Percentiles rank a stretch among this genome's conserved stretches.
These are phyloP conservation scores for Ceratitis capitata DNA, from an alignment of 1,140 invertebrate genomes.

Conservation along the genomic window DNA sequence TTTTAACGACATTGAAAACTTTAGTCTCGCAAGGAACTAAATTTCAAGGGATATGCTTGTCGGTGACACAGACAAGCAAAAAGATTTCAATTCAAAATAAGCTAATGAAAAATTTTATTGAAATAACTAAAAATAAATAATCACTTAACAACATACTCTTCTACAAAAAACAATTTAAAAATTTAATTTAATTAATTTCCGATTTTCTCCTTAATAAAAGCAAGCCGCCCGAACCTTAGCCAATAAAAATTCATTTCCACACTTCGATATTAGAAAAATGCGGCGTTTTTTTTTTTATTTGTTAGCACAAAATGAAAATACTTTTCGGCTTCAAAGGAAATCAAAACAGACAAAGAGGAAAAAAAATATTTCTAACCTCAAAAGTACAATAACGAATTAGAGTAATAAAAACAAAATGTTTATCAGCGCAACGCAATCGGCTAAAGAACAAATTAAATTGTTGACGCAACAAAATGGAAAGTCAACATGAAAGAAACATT, in stretches of 20 bases:
- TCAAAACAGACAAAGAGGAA: background rate
- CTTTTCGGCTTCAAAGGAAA: background rate
- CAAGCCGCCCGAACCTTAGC: background rate
- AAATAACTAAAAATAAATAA: too few species aligned
- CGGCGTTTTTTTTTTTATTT: background rate
- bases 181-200: background rate
- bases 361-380: background rate
- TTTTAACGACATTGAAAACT: too few species aligned
- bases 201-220: background rate
- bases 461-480: constrained; percentile 21
- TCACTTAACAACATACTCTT: too few species aligned
- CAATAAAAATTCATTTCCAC: background rate
- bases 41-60: too few species aligned
- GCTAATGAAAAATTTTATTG: too few species aligned
- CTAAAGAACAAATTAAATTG: constrained; percentile 26
- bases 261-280: background rate
- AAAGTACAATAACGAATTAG: background rate
- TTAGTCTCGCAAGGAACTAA: too few species aligned
- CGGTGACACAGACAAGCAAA: too few species aligned
- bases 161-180: background rate
- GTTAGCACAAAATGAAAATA: background rate
- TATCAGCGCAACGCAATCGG: constrained; percentile 24
- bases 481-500: background rate
- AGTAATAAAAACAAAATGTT: constrained; percentile 8
- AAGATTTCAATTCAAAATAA: too few species aligned